Evolutionary conservation across 1,140 invertebrate genomes (phyloP), one percentile per base, ranked within the genome.

Genomic region (Rhopalosiphum maidis): DNA sequence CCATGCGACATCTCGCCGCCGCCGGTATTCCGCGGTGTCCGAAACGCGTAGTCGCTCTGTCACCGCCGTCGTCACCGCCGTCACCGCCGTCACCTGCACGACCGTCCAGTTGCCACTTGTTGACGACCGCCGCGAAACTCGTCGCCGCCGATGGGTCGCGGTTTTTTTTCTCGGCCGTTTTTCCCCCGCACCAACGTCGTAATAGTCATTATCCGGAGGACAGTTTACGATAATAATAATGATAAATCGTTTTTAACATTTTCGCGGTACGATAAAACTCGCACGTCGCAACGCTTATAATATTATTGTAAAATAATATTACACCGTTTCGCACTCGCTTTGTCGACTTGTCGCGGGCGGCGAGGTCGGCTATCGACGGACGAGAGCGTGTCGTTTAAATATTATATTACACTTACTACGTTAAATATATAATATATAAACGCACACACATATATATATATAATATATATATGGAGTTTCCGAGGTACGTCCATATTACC

Each of bases 71-170:
- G 35, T 6, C 46, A 48, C n/a, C 43, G 46, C 2, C 37, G 15
- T 43, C 89, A 37, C 2, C 87, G 22, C 46, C 35, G 35, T 37
- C 48, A 51, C 35, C 35, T 21, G 25, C 89, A 18, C 30, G 37
- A 15, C 51, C 91, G 37, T 60, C 77, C 91, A 15, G 30, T 77
- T 2, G 41, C 77, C 91, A 93, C 91, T 93, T 93, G 91, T 93
- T 93, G 91, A 93, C 35, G 48, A 4, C 30, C 41, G 5, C 60
- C 48, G 41, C 1, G 25, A 48, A 37, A 88, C n/a, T 25, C 43
- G 60, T 77, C 60, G 5, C 60, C 60, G 60, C 60, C 60, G 60
- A 77, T 18, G 60, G n/a, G 60, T n/a, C 15, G n/a, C 30, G 60
- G 60, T 77, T 77, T 15, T 77, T 77, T n/a, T 77, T 77, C 60